A percentile compares a stretch with the other conserved stretches of the same genome.
These are phyloP conservation scores for Paraescarpia echinospica DNA, from an alignment of 1,140 invertebrate genomes.

Conservation along the genomic window DNA sequence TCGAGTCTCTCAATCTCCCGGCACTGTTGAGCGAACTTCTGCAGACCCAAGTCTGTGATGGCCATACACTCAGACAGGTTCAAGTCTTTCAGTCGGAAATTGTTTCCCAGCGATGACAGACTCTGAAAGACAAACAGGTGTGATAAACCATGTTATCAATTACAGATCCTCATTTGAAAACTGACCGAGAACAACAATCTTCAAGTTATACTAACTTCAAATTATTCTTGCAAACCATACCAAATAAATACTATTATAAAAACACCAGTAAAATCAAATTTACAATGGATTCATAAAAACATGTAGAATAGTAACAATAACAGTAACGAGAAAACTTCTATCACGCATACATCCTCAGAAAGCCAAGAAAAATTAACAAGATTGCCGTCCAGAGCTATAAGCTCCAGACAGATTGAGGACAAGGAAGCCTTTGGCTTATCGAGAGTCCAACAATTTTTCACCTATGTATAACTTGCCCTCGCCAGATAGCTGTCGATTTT, in stretches of 20 bases:
- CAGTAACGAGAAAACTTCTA: too few relatives aligned
- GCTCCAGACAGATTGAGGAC: too few relatives aligned
- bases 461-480: too few relatives aligned
- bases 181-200: background rate
- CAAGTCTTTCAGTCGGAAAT: constrained; percentile 47
- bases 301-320: too few relatives aligned
- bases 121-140: constrained; percentile 35
- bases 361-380: too few relatives aligned
- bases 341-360: too few relatives aligned
- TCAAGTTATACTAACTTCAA: background rate
- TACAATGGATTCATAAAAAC: too few relatives aligned
- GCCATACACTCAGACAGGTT: constrained; percentile 51
- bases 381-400: too few relatives aligned
- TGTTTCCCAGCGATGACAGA: constrained; percentile 52
- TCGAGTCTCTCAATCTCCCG: constrained; percentile 55
- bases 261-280: too few relatives aligned
- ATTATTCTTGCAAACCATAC: background rate
- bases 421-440: too few relatives aligned
- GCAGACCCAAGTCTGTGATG: constrained; percentile 57
- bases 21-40: constrained; percentile 59
- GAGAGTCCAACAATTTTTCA: too few relatives aligned
- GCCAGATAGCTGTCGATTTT: too few relatives aligned
- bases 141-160: constrained; percentile 32
- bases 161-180: constrained; percentile 42
- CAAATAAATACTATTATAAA: background rate